Evolutionary conservation across 2,888 invertebrate genomes (phyloP).

Genomic region (Galerucella pusilla): DNA sequence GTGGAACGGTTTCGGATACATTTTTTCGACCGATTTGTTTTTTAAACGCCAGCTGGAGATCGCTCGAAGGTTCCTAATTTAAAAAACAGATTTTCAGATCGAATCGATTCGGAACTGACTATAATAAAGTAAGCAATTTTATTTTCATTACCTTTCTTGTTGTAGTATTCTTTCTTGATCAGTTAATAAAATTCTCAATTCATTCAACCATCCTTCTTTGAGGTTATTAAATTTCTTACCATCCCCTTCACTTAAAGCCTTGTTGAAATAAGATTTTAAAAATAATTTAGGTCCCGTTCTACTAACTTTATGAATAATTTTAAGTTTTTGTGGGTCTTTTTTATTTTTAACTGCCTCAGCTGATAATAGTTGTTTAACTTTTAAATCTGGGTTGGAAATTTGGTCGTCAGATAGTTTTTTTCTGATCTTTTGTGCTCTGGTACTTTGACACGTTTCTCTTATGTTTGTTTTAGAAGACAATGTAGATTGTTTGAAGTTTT

Average conservation of each 20-base stretch:
- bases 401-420: slow-evolving; percentile 34
- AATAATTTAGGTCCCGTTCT: slow-evolving; percentile 61
- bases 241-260: slow-evolving; percentile 43
- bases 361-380: slow-evolving; percentile 46
- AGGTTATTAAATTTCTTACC: slow-evolving; percentile 63
- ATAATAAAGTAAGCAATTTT: too few relatives aligned
- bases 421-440: slow-evolving; percentile 10
- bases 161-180: slow-evolving; percentile 71
- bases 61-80: slow-evolving; percentile 63
- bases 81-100: too few relatives aligned
- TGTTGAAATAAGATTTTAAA: slow-evolving; percentile 65
- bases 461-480: background rate
- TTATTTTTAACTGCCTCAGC: slow-evolving; percentile 23
- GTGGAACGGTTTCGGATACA: slow-evolving; percentile 43
- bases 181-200: slow-evolving; percentile 68
- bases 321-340: slow-evolving; percentile 44
- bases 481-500: background rate
- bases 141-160: slow-evolving; percentile 72
- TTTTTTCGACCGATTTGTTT: slow-evolving; percentile 46
- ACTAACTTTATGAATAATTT: slow-evolving; percentile 56
- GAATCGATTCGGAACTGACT: too few relatives aligned
- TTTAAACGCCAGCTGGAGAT: slow-evolving; percentile 69
- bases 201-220: slow-evolving; percentile 68
- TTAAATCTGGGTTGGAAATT: slow-evolving; percentile 41
- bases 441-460: background rate